Percentiles rank a stretch among this genome's conserved stretches.
Conservation (phyloP, 2,888 invertebrate genomes). For the Drosophila nigricruria region DNA sequence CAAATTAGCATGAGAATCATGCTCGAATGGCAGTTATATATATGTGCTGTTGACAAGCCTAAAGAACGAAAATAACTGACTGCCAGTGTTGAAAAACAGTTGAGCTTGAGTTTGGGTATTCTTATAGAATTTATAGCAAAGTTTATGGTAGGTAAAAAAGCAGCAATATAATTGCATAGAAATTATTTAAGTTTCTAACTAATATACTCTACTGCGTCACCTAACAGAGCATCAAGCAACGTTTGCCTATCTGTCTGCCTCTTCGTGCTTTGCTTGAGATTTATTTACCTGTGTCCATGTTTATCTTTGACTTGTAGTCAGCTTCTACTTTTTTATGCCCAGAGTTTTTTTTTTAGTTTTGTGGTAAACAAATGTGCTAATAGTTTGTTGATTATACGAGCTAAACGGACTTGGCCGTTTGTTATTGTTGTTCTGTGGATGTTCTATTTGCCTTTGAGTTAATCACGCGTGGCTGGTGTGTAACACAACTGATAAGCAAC, state of each 20-base stretch:
- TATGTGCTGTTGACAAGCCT: not conserved
- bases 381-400: constrained; percentile 21
- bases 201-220: not conserved
- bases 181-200: not conserved
- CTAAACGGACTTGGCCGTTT: constrained; percentile 3
- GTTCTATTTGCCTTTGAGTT: constrained; percentile 47
- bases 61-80: not conserved
- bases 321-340: not conserved
- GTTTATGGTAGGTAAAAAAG: not conserved
- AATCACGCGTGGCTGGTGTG: constrained; percentile 60
- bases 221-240: not conserved
- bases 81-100: not conserved
- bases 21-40: not conserved
- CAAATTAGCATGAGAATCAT: constrained; percentile 37
- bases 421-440: not conserved
- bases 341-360: not conserved
- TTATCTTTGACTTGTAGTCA: not conserved
- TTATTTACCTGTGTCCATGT: constrained; percentile 19
- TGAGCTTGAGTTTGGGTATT: too few relatives aligned
- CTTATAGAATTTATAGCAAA: not conserved
- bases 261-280: not conserved
- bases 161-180: too few relatives aligned
- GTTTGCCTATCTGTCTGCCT: constrained; percentile 19
- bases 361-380: constrained; percentile 59
- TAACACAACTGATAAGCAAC: constrained; percentile 40